Evolutionary conservation across 2,888 invertebrate genomes (phyloP), one percentile per base, ranked within the genome.

Genomic region (Bursaphelenchus okinawaensis): DNA sequence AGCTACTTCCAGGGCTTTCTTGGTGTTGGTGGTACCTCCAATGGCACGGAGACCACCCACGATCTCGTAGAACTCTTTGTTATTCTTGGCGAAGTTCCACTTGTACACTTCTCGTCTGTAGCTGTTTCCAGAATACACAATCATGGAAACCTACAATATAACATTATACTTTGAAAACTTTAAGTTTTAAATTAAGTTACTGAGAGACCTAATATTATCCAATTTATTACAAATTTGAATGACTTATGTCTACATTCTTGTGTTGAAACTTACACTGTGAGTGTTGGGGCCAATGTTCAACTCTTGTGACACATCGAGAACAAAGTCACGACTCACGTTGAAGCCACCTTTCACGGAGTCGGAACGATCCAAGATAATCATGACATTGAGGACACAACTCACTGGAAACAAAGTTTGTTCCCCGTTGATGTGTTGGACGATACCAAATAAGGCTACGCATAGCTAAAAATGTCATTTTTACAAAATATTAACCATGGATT

Each of bases 251-350:
- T n/a, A 7, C n/a, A 59, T 9, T 58, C 23, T 12, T 7, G 22
- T 9, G 8, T 20, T 7, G 20, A 9, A 62, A 54, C 70, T 40
- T 12, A 78, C 77, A 62, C 76, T 62, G 60, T 80, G 80, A 51
- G 76, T 74, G 50, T 74, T 66, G 12, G 79, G 80, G 22, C 76
- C 75, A 55, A 80, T 79, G 66, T 79, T 77, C 16, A 80, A 70
- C 55, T 80, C 80, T 59, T 80, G 73, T 6, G 80, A 77, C 27
- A 80, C 77, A 64, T 78, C 76, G 7, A 78, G 69, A 19, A 80
- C 80, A 54, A 80, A 80, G 55, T 77, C 74, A 31, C 80, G 70
- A 68, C 73, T 73, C 50, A 74, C 69, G 68, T 80, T 78, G 71
- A 80, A 80, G 40, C 79, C 79, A 22, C 78, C 78, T 52, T 62